Evolutionary conservation across 2,888 invertebrate genomes (phyloP).

Genomic region (Lepetodrilus schrolli): DNA sequence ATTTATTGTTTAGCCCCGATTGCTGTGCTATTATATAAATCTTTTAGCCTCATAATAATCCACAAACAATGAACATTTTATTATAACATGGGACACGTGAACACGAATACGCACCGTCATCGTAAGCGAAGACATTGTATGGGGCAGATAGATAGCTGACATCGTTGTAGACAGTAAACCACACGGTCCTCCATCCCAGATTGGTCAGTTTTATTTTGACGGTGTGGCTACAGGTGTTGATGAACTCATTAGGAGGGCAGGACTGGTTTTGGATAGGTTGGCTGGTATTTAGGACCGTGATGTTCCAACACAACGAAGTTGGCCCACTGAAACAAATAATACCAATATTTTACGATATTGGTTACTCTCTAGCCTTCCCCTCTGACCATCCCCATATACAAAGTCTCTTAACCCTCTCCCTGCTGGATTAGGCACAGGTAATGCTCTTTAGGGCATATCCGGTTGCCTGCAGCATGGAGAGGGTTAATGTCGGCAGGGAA

Average conservation of each 20-base stretch:
- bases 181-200: constrained; percentile 38
- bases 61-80: too few relatives aligned
- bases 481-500: too few relatives aligned
- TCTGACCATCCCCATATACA: too few relatives aligned
- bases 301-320: constrained; percentile 41
- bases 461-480: too few relatives aligned
- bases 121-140: constrained; percentile 34
- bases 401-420: too few relatives aligned
- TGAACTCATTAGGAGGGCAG: constrained; percentile 32
- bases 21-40: too few relatives aligned
- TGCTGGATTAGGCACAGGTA: too few relatives aligned
- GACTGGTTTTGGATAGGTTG: constrained; percentile 26
- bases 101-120: constrained; percentile 42
- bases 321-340: background rate
- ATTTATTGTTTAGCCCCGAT: too few relatives aligned
- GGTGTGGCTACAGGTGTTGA: constrained; percentile 33
- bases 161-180: constrained; percentile 42
- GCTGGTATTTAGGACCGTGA: constrained; percentile 33
- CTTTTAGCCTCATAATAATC: too few relatives aligned
- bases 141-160: constrained; percentile 35
- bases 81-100: too few relatives aligned
- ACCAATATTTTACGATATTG: too few relatives aligned
- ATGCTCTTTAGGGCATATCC: too few relatives aligned
- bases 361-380: background rate
- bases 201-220: constrained; percentile 29